Evolutionary conservation across 2,113 vertebrate species (phyloP).

Genomic region (Balaenoptera acutorostrata): DNA sequence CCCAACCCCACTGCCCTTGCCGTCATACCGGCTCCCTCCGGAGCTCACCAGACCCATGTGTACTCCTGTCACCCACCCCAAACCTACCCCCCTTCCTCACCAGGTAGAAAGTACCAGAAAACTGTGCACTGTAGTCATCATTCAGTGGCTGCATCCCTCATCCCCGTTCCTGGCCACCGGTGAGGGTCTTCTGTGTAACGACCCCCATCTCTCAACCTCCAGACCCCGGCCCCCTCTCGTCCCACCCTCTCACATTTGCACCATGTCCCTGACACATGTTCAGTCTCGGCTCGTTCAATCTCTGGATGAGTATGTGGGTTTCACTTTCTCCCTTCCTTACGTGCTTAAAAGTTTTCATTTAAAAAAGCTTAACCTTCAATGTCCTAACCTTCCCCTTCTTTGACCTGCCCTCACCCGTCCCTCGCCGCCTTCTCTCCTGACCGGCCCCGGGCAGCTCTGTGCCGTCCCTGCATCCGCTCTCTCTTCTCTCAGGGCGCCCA

Average conservation of each 20-base stretch:
- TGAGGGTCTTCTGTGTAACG: not conserved
- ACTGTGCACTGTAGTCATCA: not conserved
- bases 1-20: not conserved
- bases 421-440: not conserved
- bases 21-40: not conserved
- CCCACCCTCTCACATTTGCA: not conserved
- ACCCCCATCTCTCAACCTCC: not conserved
- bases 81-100: not conserved
- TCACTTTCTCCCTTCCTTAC: not conserved
- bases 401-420: not conserved
- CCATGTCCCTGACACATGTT: not conserved
- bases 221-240: not conserved
- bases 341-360: not conserved
- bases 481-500: not conserved
- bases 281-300: not conserved
- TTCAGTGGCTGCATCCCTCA: not conserved
- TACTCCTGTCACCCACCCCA: not conserved
- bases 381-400: not conserved
- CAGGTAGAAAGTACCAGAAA: constrained; percentile 20
- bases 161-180: not conserved
- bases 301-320: not conserved
- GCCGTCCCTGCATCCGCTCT: not conserved
- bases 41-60: not conserved
- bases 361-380: not conserved
- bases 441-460: not conserved